Evolutionary conservation across 1,140 invertebrate species (phyloP), one percentile per base, ranked within the genome.

Genomic region (Eriosoma lanigerum): DNA sequence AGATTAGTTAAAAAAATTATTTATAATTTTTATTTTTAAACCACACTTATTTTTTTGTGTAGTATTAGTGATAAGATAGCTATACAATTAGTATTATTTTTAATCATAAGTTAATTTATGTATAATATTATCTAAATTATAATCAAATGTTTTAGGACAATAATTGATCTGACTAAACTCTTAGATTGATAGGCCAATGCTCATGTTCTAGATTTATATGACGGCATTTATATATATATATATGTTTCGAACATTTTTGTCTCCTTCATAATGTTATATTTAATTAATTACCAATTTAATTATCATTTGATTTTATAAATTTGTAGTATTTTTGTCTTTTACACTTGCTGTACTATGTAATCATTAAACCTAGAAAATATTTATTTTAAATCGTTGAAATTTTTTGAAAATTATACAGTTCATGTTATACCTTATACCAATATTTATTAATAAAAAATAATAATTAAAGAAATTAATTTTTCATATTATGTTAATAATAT

Each of bases 81-180:
- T 29, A 29, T 52, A n/a, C 24, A 29, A 38, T 38, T 38, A 72
- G 48, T 72, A 50, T 72, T 72, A 4, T 32, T 72, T 72, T 52
- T 72, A 1, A 19, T 70, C 24, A 6, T 52, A 70, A 52, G 46
- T 72, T 72, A 19, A 32, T 52, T 50, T 50, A 4, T 50, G 24
- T 70, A 50, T 70, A 29, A 13, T 64, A 64, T 38, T 44, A 44
- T 21, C 56, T 68, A 68, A 68, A 21, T 48, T 68, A 48, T 0
- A 10, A 17, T 26, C 17, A 26, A 68, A 68, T 17, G 21, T 48
- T 68, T 21, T 68, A 68, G 66, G 44, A 68, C 68, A 72, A 52
- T 72, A 72, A 72, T 52, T 52, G 68, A 72, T 72, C 68, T 72
- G 68, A 72, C 26, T 72, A 52, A 19, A 50, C 26, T 72, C 26